Base-by-base conservation (phyloP, 2,113 vertebrate species). In the Hirundichthys speculiger region DNA sequence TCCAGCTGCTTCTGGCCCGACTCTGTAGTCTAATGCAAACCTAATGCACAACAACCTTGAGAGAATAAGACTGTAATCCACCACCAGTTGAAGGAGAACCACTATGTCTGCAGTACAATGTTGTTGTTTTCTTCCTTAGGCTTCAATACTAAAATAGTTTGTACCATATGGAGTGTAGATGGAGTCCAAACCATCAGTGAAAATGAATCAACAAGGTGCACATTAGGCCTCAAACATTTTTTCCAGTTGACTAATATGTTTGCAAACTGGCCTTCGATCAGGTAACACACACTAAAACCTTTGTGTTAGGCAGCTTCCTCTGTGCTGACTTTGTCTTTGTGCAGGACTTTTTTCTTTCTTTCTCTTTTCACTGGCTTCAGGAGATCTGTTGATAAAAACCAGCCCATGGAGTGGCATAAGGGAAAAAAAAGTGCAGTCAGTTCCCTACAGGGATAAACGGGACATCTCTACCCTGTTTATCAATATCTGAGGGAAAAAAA, bases 401-500 rank as follows among this genome's bases (percentile, higher is more conserved):
- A 41, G 25, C 58, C 69, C 51, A 21, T 14, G 40, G 41, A 34
- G 21, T 30, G 27, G 45, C 27, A 27, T 19, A 2, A 39, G 48
- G 24, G 52, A 51, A 56, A 18, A 46, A 48, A 22, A 48, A 46
- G 24, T 10, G 9, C 43, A 7, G 18, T 52, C 60, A 16, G 62
- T 65, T 47, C 60, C 74, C 56, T 20, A 2, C 19, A 8, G 63
- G 18, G 65, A 65, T 69, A 52, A 63, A 50, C 39, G 10, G 25
- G 64, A 10, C 46, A 34, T 25, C 25, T 22, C 43, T 59, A n/a
- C 63, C 50, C 57, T n/a, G n/a, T n/a, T n/a, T n/a, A n/a, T n/a
- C n/a, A n/a, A n/a, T n/a, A n/a, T n/a, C n/a, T n/a, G n/a, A 42
- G 41, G 18, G 30, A 53, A 54, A 79, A 79, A 77, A 67, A 78